Percentiles rank a stretch among this genome's conserved stretches.
These are phyloP conservation scores for Orthosia cruda DNA, from an alignment of 2,888 invertebrate genomes.

Conservation along the genomic window DNA sequence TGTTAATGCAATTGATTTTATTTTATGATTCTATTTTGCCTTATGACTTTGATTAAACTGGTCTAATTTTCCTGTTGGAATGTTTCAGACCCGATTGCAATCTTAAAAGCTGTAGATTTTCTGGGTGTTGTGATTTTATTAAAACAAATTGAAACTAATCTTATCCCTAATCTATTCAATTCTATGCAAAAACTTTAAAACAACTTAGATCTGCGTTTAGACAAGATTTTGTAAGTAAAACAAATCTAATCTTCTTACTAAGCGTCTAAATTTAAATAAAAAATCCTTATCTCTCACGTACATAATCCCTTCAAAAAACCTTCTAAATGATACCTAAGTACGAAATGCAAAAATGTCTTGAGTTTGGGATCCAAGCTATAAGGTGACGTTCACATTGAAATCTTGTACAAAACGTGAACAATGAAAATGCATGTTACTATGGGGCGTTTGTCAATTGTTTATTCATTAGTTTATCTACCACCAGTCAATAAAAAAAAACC, in stretches of 20 bases:
- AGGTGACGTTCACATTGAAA: slow-evolving; percentile 15
- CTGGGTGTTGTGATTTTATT: neutral
- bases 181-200: slow-evolving; percentile 32
- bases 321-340: slow-evolving; percentile 59
- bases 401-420: neutral
- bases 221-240: slow-evolving; percentile 28
- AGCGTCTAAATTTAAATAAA: slow-evolving; percentile 49
- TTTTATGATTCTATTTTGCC: neutral
- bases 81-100: neutral
- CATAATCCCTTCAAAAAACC: slow-evolving; percentile 52
- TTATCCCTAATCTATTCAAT: slow-evolving; percentile 13
- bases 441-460: neutral
- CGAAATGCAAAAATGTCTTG: slow-evolving; percentile 57
- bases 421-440: neutral
- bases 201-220: slow-evolving; percentile 22
- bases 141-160: slow-evolving; percentile 24
- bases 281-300: slow-evolving; percentile 25
- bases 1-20: neutral
- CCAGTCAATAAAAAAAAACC: no score
- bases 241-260: slow-evolving; percentile 17
- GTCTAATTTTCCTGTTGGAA: neutral
- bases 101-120: neutral
- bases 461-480: no score
- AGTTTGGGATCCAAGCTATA: slow-evolving; percentile 33
- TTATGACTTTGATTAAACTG: neutral